A percentile compares a stretch with the other conserved stretches of the same genome.
Evolutionary conservation across 2,113 vertebrate genomes (phyloP).

Genomic region (Corythaeola cristata): DNA sequence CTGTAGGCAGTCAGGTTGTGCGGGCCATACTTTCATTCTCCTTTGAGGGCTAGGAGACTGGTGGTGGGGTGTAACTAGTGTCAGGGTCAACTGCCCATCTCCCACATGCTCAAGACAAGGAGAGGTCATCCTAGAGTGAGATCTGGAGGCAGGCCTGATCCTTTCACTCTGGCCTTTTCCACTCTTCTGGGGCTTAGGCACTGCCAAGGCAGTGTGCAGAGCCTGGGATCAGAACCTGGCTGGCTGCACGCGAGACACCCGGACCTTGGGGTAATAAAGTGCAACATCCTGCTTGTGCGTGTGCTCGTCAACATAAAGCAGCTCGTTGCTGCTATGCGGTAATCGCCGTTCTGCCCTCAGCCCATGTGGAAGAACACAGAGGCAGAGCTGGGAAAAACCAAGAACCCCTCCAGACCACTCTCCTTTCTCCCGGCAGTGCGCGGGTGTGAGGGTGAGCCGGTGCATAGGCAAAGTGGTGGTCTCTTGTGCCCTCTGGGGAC

Average conservation of each 20-base stretch:
- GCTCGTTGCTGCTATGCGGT: neutral
- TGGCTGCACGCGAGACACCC: neutral
- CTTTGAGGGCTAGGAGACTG: neutral
- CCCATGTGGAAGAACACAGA: neutral
- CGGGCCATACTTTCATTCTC: neutral
- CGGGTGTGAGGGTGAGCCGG: accelerated
- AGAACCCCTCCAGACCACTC: neutral
- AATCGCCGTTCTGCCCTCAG: neutral
- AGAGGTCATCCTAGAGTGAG: neutral
- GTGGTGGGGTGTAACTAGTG: neutral
- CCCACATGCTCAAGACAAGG: neutral
- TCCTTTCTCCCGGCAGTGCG: neutral
- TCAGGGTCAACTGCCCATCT: neutral
- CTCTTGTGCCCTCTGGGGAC: constrained; percentile 41
- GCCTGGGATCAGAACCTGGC: neutral
- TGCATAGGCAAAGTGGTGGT: neutral
- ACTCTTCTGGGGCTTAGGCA: neutral
- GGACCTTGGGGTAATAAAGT: neutral
- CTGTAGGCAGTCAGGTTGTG: neutral
- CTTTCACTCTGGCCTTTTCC: neutral
- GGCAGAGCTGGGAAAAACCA: neutral
- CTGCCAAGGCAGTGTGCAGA: neutral
- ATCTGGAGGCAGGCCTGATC: neutral
- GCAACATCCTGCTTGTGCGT: neutral
- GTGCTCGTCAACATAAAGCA: neutral